phyloP scores from a whole-genome alignment of 2,797 vertebrate genomes.

The Malurus splendens region DNA sequence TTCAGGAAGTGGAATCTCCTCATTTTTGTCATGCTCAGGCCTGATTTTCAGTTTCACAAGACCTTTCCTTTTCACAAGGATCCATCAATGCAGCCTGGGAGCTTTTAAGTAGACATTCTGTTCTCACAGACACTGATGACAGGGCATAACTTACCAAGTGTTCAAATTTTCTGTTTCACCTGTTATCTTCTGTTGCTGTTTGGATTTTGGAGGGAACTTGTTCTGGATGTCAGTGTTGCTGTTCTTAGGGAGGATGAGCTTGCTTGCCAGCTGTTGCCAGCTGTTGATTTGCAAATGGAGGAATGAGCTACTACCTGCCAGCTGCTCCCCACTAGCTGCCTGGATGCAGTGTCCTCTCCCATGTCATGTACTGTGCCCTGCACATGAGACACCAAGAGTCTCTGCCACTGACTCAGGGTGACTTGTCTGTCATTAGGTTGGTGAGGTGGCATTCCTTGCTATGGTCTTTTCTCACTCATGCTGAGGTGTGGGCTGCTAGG shows the following conservation, averaged over 20 bases:
- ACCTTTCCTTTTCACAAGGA: neutral
- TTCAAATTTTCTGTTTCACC: neutral
- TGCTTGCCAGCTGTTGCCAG: neutral
- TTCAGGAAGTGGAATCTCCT: neutral
- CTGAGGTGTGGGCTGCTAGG: neutral
- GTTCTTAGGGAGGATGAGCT: neutral
- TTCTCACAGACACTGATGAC: neutral
- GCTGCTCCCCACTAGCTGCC: neutral
- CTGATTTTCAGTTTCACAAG: neutral
- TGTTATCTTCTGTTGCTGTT: neutral
- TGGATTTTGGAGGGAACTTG: neutral
- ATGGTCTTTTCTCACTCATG: neutral
- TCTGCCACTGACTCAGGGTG: neutral
- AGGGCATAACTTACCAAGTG: neutral
- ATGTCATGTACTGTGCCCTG: neutral
- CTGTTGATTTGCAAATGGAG: neutral
- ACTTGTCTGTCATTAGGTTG: neutral
- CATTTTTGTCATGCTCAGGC: neutral
- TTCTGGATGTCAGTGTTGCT: neutral
- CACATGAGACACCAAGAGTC: neutral
- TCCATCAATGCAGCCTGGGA: neutral
- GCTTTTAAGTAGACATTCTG: neutral
- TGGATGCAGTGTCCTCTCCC: neutral
- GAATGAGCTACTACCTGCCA: neutral
- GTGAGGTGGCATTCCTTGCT: neutral